Conservation (phyloP, 2,113 vertebrate species). For the Hiodon alosoides region DNA sequence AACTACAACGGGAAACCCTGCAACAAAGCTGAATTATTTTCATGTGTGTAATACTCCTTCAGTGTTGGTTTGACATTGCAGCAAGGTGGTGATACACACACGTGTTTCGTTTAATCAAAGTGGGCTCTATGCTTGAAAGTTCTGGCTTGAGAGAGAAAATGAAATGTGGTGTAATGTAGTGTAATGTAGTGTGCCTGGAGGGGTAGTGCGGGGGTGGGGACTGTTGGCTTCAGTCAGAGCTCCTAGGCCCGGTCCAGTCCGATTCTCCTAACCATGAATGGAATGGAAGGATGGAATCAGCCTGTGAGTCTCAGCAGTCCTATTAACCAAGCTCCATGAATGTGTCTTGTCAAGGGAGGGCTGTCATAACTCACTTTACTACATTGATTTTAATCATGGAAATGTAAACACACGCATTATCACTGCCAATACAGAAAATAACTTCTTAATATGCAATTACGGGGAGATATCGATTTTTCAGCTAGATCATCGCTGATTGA, state of each 20-base stretch:
- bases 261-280: constrained; percentile 46
- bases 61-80: constrained; percentile 7
- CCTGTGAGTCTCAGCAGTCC: constrained; percentile 62
- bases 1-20: too few species aligned
- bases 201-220: not conserved
- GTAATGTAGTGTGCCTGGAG: not conserved
- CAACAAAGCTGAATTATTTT: too few species aligned
- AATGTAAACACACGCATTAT: constrained; percentile 91
- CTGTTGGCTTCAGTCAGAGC: not conserved
- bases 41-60: too few species aligned
- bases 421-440: constrained; percentile 87
- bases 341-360: constrained; percentile 57
- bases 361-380: constrained; percentile 70
- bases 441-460: constrained; percentile 94
- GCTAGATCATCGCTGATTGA: constrained; percentile 82
- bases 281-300: constrained; percentile 59
- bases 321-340: constrained; percentile 69
- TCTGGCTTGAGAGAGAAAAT: not conserved
- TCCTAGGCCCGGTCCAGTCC: not conserved
- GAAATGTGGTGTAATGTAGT: not conserved
- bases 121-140: not conserved
- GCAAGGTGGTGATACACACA: constrained; percentile 4
- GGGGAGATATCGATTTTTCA: constrained; percentile 81
- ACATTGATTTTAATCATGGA: constrained; percentile 80
- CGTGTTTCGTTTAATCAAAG: not conserved